Evolutionary conservation across 1,140 invertebrate genomes (phyloP).

Genomic region (Euura lappo): DNA sequence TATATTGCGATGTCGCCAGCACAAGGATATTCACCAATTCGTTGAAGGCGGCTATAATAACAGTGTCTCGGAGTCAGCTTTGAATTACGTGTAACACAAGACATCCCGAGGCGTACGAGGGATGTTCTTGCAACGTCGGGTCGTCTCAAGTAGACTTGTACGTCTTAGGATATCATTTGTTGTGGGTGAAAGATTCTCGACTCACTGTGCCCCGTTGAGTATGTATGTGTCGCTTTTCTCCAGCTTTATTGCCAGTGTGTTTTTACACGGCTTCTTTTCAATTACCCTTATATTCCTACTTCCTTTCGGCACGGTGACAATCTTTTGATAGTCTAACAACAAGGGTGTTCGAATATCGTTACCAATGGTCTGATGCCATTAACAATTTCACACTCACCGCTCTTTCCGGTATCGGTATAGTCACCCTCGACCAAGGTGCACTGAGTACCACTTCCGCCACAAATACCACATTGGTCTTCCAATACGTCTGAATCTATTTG

Average conservation of each 20-base stretch:
- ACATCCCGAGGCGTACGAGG: too few relatives aligned
- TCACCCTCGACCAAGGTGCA: slow-evolving; percentile 59
- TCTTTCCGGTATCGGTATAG: slow-evolving; percentile 33
- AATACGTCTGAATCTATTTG: slow-evolving; percentile 67
- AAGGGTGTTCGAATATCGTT: not conserved
- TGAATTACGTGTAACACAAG: too few relatives aligned
- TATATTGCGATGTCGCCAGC: slow-evolving; percentile 53
- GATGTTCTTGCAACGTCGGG: too few relatives aligned
- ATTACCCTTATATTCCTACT: slow-evolving; percentile 49
- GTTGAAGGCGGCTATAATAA: too few relatives aligned
- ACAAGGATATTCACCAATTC: slow-evolving; percentile 52
- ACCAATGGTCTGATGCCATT: too few relatives aligned
- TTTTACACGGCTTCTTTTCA: slow-evolving; percentile 47
- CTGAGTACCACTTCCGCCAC: slow-evolving; percentile 72
- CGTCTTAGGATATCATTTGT: too few relatives aligned
- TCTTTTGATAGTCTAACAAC: slow-evolving; percentile 50
- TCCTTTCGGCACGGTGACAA: slow-evolving; percentile 54
- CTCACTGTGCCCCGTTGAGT: slow-evolving; percentile 59
- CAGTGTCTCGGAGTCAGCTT: too few relatives aligned
- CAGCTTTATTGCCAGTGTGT: slow-evolving; percentile 52
- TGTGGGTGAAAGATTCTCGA: not conserved
- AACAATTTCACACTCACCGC: not conserved
- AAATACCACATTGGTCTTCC: slow-evolving; percentile 73
- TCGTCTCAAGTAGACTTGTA: too few relatives aligned
- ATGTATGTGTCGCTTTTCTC: slow-evolving; percentile 48